phyloP scores from a whole-genome alignment of 2,888 invertebrate genomes.

The Lasioglossum morio region DNA sequence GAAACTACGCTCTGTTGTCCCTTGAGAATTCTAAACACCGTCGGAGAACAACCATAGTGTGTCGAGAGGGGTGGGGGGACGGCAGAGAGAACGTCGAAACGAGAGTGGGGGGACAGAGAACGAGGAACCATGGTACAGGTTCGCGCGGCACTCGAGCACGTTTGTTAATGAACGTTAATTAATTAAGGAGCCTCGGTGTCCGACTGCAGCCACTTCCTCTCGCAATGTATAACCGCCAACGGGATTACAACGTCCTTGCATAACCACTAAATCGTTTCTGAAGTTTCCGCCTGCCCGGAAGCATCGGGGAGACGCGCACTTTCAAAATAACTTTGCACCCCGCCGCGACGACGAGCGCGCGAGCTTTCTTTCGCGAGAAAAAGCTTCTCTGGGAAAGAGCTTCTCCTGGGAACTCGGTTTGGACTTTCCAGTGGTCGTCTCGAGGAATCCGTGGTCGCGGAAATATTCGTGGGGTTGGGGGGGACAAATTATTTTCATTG shows the following conservation, averaged over 20 bases:
- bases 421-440: neutral
- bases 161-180: slow-evolving; percentile 83
- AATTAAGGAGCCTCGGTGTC: slow-evolving; percentile 78
- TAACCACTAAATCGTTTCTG: slow-evolving; percentile 62
- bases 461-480: neutral
- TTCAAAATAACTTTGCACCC: slow-evolving; percentile 43
- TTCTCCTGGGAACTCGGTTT: neutral
- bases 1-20: slow-evolving; percentile 49
- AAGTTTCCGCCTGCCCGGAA: slow-evolving; percentile 43
- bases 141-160: slow-evolving; percentile 66
- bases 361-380: neutral
- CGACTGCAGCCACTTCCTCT: slow-evolving; percentile 60
- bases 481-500: neutral
- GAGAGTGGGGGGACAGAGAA: neutral
- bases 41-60: neutral
- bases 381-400: neutral
- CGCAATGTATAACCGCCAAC: slow-evolving; percentile 60
- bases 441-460: neutral
- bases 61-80: neutral
- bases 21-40: slow-evolving; percentile 56
- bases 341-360: neutral
- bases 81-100: neutral
- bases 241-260: slow-evolving; percentile 63
- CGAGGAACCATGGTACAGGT: slow-evolving; percentile 45
- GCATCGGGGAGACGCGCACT: slow-evolving; percentile 27